Percentiles rank a stretch among this genome's conserved stretches.
phyloP scores from a whole-genome alignment of 2,888 invertebrate genomes.

The Tanytarsus gracilentus region DNA sequence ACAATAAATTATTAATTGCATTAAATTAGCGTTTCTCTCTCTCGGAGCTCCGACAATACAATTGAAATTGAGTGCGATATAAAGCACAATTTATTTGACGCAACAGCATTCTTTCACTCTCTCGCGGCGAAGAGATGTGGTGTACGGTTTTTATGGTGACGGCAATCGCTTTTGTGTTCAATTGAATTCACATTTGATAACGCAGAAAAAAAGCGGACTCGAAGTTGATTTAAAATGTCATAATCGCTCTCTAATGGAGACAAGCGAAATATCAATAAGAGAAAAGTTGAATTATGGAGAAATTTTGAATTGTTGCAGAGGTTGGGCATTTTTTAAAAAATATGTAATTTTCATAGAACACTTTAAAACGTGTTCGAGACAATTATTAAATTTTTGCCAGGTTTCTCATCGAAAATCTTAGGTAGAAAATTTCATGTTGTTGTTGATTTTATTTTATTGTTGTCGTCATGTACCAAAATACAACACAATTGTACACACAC shows the following conservation, averaged over 20 bases:
- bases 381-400: neutral
- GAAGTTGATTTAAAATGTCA: slow-evolving; percentile 1
- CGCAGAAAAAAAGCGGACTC: no score
- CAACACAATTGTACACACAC: neutral
- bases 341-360: no score
- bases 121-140: neutral
- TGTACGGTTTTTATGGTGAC: neutral
- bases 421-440: neutral
- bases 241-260: slow-evolving; percentile 19
- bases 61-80: slow-evolving; percentile 15
- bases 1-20: slow-evolving; percentile 30
- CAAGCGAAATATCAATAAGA: neutral
- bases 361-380: neutral
- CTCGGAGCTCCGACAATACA: slow-evolving; percentile 10
- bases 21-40: slow-evolving; percentile 14
- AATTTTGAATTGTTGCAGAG: neutral
- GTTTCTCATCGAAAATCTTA: neutral
- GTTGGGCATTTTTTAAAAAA: no score
- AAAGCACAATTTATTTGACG: slow-evolving; percentile 23
- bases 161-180: no score
- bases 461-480: slow-evolving; percentile 28
- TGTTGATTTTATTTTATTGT: slow-evolving; percentile 28
- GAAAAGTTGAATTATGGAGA: neutral
- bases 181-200: neutral
- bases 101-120: neutral